Conservation (phyloP, 2,797 vertebrate species). For the Melanotaenia nigrans region DNA sequence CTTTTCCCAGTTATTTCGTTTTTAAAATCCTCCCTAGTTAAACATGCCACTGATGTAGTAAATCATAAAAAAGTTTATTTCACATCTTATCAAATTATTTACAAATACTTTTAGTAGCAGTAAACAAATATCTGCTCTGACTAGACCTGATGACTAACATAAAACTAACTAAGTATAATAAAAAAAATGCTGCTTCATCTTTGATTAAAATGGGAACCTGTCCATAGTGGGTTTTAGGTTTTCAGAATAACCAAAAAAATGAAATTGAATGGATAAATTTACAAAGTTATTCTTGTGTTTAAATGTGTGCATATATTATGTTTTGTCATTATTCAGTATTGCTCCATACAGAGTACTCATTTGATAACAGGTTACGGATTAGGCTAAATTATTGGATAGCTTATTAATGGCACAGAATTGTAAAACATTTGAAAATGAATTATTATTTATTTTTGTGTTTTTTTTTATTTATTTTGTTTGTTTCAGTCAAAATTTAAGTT, state of each 20-base stretch:
- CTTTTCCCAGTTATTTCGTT: no score
- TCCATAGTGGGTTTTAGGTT: neutral
- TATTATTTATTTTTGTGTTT: neutral
- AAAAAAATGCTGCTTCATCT: neutral
- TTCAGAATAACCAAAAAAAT: neutral
- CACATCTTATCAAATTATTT: no score
- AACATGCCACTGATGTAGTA: no score
- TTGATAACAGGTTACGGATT: neutral
- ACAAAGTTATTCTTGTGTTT: no score
- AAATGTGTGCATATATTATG: neutral
- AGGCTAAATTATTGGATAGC: neutral
- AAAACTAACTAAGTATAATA: neutral
- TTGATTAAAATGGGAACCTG: neutral
- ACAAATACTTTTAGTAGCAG: no score
- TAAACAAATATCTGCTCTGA: neutral
- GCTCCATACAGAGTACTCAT: neutral
- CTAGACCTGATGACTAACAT: neutral
- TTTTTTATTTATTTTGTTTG: conserved; percentile 2
- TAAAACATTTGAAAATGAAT: neutral
- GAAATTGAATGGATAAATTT: no score
- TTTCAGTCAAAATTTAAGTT: conserved; percentile 11
- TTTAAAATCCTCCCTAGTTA: no score
- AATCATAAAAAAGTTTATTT: no score
- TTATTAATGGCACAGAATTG: neutral
- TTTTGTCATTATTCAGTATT: neutral